Base-by-base conservation (phyloP, 2,797 vertebrate genomes). In the Chloroceryle amazona region DNA sequence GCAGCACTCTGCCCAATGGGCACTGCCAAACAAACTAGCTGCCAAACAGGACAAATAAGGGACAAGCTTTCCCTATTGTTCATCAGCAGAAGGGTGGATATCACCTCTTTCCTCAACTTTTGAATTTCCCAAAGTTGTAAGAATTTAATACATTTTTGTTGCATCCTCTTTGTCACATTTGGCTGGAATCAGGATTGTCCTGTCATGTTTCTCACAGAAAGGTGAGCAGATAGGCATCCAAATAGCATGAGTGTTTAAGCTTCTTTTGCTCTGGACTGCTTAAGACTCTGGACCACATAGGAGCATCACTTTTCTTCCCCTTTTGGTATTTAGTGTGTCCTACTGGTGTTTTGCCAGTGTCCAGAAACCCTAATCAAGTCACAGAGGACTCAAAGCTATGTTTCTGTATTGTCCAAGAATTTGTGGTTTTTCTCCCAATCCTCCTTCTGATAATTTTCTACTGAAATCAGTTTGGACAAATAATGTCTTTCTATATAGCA, bases 1-100 rank as follows among this genome's bases (percentile, higher is more conserved):
- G 23, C 37, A 74, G 37, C 29, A 57, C 5, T 2, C 25, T 0
- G 0, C 29, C 60, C 35, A 13, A 60, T 78, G 60, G 11, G 20
- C 1, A 9, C 37, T 78, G 51, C 57, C 5, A 15, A 52, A 74
- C 19, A 35, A 70, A 25, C 42, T 22, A 8, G 4, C 58, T 66
- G 42, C 26, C 47, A 67, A 65, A 23, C 3, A 74, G 29, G 55
- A 55, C 5, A 62, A 44, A 26, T 35, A 79, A 46, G 11, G 25
- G 55, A 75, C 42, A 68, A 81, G 4, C 3, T 72, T 42, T 86
- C 65, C 37, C 37, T 71, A 3, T 73, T 39, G 13, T 61, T 18
- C 23, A 44, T 26, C 28, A 78, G 11, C 33, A 78, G 28, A 58
- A 76, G 28, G 19, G 13, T 74, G 23, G 44, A 46, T 78, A 67